Base-by-base conservation (phyloP, 2,888 invertebrate species). In the Ochropacha duplaris region DNA sequence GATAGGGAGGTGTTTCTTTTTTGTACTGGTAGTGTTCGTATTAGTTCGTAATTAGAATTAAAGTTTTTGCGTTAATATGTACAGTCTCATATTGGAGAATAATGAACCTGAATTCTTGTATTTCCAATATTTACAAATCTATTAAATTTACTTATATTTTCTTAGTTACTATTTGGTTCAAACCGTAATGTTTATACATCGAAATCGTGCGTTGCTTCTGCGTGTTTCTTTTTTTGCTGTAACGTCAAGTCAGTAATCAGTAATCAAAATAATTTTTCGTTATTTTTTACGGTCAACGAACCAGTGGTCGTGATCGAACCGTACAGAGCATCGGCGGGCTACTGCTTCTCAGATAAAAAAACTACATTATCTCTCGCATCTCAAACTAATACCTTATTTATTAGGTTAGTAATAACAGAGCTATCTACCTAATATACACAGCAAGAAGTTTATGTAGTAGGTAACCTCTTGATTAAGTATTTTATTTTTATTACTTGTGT, bases 241-340 rank as follows among this genome's bases (percentile, higher is more conserved):
- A 16, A 9, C 5, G 5, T 44, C 9, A 19, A 19, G 9, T 44
- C 44, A 1, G 19, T 44, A 19, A 44, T 44, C 19, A 44, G 16
- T 19, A 44, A 44, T 44, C 44, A 44, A 44, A 44, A 44, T 56
- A 60, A 62, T 63, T 36, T 36, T 36, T 55, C 62, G 68, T 69
- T 76, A 68, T 73, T 74, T 75, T 77, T 71, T 65, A 67, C 76
- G 84, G 84, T 80, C 86, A 76, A 72, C 81, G 85, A 85, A 83
- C 86, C 68, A 65, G n/a, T 59, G 64, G 66, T 78, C 83, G 78
- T 79, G 79, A 80, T 75, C 76, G 69, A 62, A 70, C 69, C 74
- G 65, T 71, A 65, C 62, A 70, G 66, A 82, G 81, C 82, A 82
- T 83, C 67, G 67, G 69, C 60, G 59, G 60, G 60, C 61, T 71